Evolutionary conservation across 1,140 invertebrate genomes (phyloP), one percentile per base, ranked within the genome.

Genomic region (Portunus trituberculatus): DNA sequence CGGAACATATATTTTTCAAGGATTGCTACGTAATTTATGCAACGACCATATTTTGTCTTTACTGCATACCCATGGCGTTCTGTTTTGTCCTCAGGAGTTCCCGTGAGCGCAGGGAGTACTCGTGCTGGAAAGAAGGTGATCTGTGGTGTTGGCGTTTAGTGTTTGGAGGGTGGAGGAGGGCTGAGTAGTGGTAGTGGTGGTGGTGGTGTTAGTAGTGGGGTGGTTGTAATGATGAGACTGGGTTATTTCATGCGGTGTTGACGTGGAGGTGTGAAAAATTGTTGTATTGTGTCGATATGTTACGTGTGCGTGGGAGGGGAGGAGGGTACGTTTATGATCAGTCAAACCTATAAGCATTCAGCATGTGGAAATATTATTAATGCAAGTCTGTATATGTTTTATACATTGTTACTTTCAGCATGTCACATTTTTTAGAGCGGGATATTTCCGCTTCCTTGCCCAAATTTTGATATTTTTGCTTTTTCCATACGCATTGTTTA

Each of bases 21-120:
- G 67, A 76, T 76, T 76, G 67, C 67, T 76, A 8, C 67, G 67
- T 76, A 76, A 76, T 76, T 76, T 76, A 76, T 76, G 67, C 67
- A 76, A 76, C 25, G 67, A 8, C 67, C 67, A n/a, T 76, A 76
- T 76, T 76, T 76, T n/a, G 67, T 76, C 67, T 76, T 76, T 76
- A 76, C 67, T 76, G 67, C 67, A n/a, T 76, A n/a, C 67, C 20
- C 20, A 8, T 20, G 67, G 67, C 67, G 67, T n/a, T 76, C 67
- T 0, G 6, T 76, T 20, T 76, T 76, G 67, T 76, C 67, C 67
- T 76, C 6, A 76, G 67, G 67, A n/a, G 67, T 8, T 0, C 67
- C 67, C 6, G 20, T n/a, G n/a, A n/a, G 67, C 67, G 10, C 0
- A 10, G 32, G 86, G 32, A 86, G 83, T 29, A 12, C 28, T 86